Evolutionary conservation across 2,888 invertebrate genomes (phyloP).

Genomic region (Rosalia funebris): DNA sequence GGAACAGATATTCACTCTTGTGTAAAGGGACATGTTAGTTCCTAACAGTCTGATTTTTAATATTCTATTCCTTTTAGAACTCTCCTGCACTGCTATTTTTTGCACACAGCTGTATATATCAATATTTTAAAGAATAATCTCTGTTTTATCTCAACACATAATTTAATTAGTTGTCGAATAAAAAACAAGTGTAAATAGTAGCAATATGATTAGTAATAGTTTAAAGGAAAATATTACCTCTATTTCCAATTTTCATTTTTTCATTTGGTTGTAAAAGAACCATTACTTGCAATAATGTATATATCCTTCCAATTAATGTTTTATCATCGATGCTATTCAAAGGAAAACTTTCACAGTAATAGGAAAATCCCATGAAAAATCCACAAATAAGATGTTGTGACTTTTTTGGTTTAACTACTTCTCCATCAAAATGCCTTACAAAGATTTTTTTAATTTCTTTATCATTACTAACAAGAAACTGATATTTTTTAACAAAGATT

Average conservation of each 20-base stretch:
- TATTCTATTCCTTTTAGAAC: too few relatives aligned
- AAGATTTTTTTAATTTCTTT: conserved; percentile 43
- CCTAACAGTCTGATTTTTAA: too few relatives aligned
- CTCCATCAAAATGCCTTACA: conserved; percentile 45
- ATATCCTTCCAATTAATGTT: conserved; percentile 46
- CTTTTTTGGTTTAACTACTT: conserved; percentile 40
- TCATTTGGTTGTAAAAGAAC: conserved; percentile 32
- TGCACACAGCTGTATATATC: too few relatives aligned
- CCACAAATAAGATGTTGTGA: conserved; percentile 49
- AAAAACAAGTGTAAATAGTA: too few relatives aligned
- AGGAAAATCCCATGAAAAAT: conserved; percentile 51
- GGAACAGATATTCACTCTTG: too few relatives aligned
- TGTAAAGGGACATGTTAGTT: too few relatives aligned
- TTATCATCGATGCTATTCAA: conserved; percentile 44
- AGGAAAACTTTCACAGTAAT: conserved; percentile 52
- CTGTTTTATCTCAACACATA: too few relatives aligned
- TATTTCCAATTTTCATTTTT: conserved; percentile 44
- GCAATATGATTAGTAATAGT: too few relatives aligned
- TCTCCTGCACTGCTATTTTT: too few relatives aligned
- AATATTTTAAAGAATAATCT: too few relatives aligned
- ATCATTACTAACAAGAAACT: conserved; percentile 46
- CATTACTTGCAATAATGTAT: conserved; percentile 47
- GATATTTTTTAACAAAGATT: conserved; percentile 51
- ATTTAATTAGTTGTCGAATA: too few relatives aligned
- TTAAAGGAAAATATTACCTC: conserved; percentile 51